Base-by-base conservation (phyloP, 1,140 invertebrate species). In the Drosophila ambigua region DNA sequence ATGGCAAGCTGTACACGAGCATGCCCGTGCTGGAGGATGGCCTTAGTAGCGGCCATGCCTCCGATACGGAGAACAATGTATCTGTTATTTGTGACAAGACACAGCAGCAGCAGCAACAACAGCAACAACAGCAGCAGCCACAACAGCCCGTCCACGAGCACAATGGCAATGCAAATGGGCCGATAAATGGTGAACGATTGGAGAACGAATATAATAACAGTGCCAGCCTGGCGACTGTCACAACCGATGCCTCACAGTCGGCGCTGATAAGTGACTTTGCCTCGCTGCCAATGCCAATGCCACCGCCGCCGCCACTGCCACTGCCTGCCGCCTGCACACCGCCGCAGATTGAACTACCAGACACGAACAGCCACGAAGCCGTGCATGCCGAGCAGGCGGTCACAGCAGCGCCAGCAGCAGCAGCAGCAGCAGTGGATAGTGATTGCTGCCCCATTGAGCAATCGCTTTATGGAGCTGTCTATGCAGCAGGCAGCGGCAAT, bases 11-110 rank as follows among this genome's bases (percentile, higher is more conserved):
- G 9, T 92, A 91, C 44, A 92, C 91, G n/a, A 92, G 96, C 75
- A 97, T 99, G 96, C 98, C 98, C 0, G 95, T 98, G n/a, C 94
- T 99, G 9, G 98, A 99, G 92, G 98, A 99, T 92, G 98, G 98
- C 69, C 90, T 99, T 72, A 95, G 97, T 50, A 97, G 96, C 48
- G 98, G 97, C 13, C 97, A 98, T 90, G 96, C 96, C 2, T 98
- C 97, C 77, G 98, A 98, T 92, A 96, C 95, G 1, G 98, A 98
- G 90, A 98, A 98, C 91, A 96, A 96, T 92, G 73, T 85, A 0
- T 88, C 82, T 0, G 84, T 82, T 13, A 64, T 88, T 11, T 79
- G 80, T 48, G 83, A 91, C 52, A 90, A 78, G 20, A 20, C 20
- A 20, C 20, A 20, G 2, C 20, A 20, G 20, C 20, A 20, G 63